These are phyloP conservation scores for Lathronympha strigana DNA, from an alignment of 2,888 invertebrate genomes.

Conservation along the genomic window DNA sequence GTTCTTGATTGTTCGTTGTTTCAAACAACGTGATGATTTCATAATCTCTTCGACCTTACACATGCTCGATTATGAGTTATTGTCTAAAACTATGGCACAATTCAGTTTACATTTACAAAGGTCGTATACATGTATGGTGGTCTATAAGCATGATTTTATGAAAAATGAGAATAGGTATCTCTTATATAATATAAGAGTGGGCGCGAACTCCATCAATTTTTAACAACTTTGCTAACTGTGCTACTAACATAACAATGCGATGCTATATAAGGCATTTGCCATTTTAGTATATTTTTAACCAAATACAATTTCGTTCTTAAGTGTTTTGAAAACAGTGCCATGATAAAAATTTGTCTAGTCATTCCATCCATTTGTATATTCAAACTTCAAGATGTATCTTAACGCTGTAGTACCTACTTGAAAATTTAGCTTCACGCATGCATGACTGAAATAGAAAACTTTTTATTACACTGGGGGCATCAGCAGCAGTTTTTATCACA, in stretches of 20 bases:
- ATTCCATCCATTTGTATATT: too few relatives aligned
- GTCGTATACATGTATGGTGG: conserved; percentile 8
- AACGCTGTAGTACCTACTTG: not conserved
- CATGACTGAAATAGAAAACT: not conserved
- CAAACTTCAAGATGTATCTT: too few relatives aligned
- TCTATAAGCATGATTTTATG: conserved; percentile 2
- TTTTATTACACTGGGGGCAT: not conserved
- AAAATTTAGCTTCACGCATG: conserved; percentile 27
- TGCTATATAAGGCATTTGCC: too few relatives aligned
- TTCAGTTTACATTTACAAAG: conserved; percentile 42
- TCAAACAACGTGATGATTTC: conserved; percentile 31
- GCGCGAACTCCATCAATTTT: not conserved
- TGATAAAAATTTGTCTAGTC: too few relatives aligned
- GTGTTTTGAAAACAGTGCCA: too few relatives aligned
- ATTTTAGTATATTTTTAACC: too few relatives aligned
- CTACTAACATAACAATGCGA: too few relatives aligned
- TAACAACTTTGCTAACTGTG: not conserved
- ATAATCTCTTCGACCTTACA: conserved; percentile 42
- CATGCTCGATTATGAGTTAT: conserved; percentile 49
- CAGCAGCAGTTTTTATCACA: conserved; percentile 11
- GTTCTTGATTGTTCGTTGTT: too few relatives aligned
- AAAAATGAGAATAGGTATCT: conserved; percentile 10
- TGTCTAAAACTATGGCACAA: conserved; percentile 56
- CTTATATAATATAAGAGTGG: conserved; percentile 4
- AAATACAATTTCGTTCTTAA: too few relatives aligned